phyloP scores from a whole-genome alignment of 1,140 invertebrate species.

The Atta colombica region DNA sequence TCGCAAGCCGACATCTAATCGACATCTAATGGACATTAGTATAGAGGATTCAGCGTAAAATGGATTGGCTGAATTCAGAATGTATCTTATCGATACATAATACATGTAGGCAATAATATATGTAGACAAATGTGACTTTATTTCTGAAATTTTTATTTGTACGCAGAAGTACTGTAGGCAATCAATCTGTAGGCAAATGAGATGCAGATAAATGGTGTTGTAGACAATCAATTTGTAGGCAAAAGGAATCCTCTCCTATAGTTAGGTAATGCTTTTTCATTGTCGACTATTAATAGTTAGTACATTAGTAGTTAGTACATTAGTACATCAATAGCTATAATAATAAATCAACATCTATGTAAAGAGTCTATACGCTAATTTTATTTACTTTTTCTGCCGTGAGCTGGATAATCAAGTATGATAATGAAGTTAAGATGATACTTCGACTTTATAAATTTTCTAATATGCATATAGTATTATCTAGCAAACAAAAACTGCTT shows the following conservation, averaged over 20 bases:
- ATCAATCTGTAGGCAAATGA: too few relatives aligned
- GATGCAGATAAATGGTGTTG: too few relatives aligned
- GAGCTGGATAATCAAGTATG: not conserved
- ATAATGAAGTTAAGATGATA: not conserved
- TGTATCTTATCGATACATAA: not conserved
- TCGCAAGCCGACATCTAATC: constrained; percentile 19
- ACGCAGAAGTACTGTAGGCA: too few relatives aligned
- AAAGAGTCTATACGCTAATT: not conserved
- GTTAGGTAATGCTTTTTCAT: not conserved
- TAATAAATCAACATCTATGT: not conserved
- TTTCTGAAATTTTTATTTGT: too few relatives aligned
- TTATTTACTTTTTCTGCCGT: too few relatives aligned
- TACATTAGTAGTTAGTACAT: not conserved
- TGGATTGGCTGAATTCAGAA: not conserved
- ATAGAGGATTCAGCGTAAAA: not conserved
- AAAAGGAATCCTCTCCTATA: too few relatives aligned
- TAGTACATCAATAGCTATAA: not conserved
- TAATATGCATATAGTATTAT: not conserved
- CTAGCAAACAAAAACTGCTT: not conserved
- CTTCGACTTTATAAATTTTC: not conserved
- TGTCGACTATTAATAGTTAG: not conserved
- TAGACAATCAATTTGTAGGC: too few relatives aligned
- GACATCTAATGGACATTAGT: not conserved
- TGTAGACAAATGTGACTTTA: too few relatives aligned
- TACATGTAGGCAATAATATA: not conserved